These are phyloP conservation scores for Oreotragus oreotragus DNA, from an alignment of 2,113 vertebrate species.

Conservation along the genomic window DNA sequence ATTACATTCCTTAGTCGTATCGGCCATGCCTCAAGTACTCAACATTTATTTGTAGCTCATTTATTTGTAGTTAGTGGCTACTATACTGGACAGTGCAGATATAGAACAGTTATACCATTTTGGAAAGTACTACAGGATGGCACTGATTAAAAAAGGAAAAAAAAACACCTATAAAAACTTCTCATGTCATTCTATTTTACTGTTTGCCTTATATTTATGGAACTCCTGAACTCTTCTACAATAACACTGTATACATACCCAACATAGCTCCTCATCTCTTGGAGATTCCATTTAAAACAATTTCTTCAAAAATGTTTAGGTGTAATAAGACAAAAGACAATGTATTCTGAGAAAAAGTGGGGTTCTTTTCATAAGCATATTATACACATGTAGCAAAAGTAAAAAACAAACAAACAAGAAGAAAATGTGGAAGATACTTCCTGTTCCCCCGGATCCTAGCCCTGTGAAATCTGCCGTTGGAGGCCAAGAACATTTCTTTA, in stretches of 20 bases:
- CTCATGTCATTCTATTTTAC: background rate
- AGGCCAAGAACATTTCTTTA: constrained; percentile 75
- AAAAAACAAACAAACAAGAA: background rate
- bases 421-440: background rate
- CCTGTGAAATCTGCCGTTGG: constrained; percentile 34
- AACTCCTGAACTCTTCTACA: background rate
- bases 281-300: background rate
- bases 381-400: background rate
- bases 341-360: background rate
- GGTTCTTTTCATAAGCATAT: background rate
- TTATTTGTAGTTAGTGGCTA: background rate
- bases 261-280: background rate
- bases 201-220: background rate
- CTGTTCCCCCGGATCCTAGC: background rate
- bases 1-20: background rate
- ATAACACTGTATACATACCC: background rate
- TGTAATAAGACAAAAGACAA: background rate
- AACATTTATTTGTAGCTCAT: background rate
- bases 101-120: background rate
- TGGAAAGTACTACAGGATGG: background rate
- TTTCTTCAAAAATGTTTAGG: background rate
- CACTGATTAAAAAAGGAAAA: background rate
- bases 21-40: background rate
- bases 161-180: background rate
- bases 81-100: background rate